Base-by-base conservation (phyloP, 2,797 vertebrate species). In the Micromesistius poutassou region DNA sequence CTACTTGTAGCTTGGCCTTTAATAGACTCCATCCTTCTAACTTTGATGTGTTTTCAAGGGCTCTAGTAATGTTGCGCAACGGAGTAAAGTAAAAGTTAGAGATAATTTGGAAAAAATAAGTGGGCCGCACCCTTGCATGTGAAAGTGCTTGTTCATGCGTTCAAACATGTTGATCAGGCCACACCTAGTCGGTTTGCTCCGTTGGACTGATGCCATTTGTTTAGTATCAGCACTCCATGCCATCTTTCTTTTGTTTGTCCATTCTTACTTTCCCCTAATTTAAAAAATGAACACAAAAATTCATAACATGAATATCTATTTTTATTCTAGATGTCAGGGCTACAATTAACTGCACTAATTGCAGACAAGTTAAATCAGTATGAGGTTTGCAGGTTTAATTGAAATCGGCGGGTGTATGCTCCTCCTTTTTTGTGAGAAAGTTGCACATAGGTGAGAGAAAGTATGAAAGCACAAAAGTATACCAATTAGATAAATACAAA, bases 71-170 rank as follows among this genome's bases (percentile, higher is more conserved):
- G n/a, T 62, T 25, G 55, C 4, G 55, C 22, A 62, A 62, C 46
- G 2, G 8, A 68, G 62, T 12, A n/a, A 62, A 68, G 62, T 68
- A 28, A 30, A 68, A 68, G 62, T 68, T 68, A 62, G 6, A 8
- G 55, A 0, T 6, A 6, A 62, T 25, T 71, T 12, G 9, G 12
- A 5, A 10, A 70, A 71, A 71, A 71, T 8, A 31, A 30, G 68
- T 71, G 68, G 55, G 70, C 79, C 79, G 82, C 87, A 78, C 84
- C 85, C 73, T 62, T 83, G 55, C 1, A 0, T 74, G 72, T 79
- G 40, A 86, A 86, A 80, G 76, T 76, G 72, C 77, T 71, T n/a
- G 30, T 13, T 78, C 75, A 30, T 76, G 62, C n/a, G 55, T 81
- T 78, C 75, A 76, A 40, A 73, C 73, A 8, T 13, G 38, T 62